Evolutionary conservation across 1,140 invertebrate genomes (phyloP).

Genomic region (Forficula auricularia): DNA sequence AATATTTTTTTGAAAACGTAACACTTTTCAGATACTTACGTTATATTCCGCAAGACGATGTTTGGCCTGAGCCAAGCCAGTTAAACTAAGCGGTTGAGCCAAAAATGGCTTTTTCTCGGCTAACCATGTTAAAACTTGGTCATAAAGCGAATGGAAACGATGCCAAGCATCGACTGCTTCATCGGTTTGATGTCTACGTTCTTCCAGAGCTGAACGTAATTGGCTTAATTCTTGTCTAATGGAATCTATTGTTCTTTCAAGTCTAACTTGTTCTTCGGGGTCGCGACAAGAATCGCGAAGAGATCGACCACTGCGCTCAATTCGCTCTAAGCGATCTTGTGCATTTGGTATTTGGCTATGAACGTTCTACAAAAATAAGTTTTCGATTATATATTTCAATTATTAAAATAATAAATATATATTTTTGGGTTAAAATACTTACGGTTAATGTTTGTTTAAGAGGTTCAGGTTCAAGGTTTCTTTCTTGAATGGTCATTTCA

Average conservation of each 20-base stretch:
- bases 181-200: conserved; percentile 41
- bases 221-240: too few relatives aligned
- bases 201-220: conserved; percentile 46
- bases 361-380: too few relatives aligned
- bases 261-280: too few relatives aligned
- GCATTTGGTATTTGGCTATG: too few relatives aligned
- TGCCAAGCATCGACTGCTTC: conserved; percentile 77
- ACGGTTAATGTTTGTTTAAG: conserved; percentile 52
- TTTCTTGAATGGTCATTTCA: conserved; percentile 64
- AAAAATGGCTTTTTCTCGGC: conserved; percentile 65
- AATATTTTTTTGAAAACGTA: too few relatives aligned
- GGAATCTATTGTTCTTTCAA: too few relatives aligned
- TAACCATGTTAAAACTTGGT: conserved; percentile 65
- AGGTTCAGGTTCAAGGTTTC: conserved; percentile 52
- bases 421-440: conserved; percentile 10
- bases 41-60: conserved; percentile 75
- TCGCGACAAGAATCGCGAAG: too few relatives aligned
- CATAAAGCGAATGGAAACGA: conserved; percentile 64
- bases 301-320: too few relatives aligned
- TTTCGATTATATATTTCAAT: too few relatives aligned
- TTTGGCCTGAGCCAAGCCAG: conserved; percentile 57
- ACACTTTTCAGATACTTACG: conserved; percentile 34
- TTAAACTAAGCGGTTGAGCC: conserved; percentile 52
- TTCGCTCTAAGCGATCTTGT: too few relatives aligned
- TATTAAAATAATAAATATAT: too few relatives aligned